Evolutionary conservation across 1,140 invertebrate species (phyloP).

Genomic region (Leptonema lineaticorne): DNA sequence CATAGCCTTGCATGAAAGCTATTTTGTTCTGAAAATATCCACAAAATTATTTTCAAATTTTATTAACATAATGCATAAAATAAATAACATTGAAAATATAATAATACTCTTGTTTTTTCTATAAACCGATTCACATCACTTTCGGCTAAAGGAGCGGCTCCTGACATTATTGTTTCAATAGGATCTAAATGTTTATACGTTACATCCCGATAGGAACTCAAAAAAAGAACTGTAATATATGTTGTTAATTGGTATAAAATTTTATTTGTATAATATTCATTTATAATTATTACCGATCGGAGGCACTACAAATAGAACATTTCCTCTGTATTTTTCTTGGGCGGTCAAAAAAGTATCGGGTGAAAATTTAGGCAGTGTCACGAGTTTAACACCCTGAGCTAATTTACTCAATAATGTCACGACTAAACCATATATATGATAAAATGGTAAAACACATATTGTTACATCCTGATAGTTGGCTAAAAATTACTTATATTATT

Average conservation of each 20-base stretch:
- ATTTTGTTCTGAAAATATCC: constrained; percentile 46
- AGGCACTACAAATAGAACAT: constrained; percentile 60
- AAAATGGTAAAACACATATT: constrained; percentile 75
- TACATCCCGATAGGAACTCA: constrained; percentile 64
- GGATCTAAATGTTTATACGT: constrained; percentile 57
- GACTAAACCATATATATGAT: constrained; percentile 80
- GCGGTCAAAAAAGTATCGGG: constrained; percentile 63
- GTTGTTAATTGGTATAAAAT: too few species aligned
- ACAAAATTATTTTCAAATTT: background rate
- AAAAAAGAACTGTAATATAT: constrained; percentile 63
- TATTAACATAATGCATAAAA: background rate
- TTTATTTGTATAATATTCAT: too few species aligned
- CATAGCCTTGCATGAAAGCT: constrained; percentile 60
- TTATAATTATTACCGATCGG: constrained; percentile 57
- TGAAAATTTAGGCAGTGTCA: constrained; percentile 75
- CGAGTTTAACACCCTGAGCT: constrained; percentile 63
- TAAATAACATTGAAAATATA: background rate
- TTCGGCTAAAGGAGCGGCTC: constrained; percentile 69
- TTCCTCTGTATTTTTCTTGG: constrained; percentile 60
- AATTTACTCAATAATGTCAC: constrained; percentile 60
- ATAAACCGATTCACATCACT: constrained; percentile 61
- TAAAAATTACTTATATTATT: constrained; percentile 41
- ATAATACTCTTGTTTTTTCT: constrained; percentile 54
- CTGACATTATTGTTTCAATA: constrained; percentile 60
- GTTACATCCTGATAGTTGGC: constrained; percentile 59